Base-by-base conservation (phyloP, 2,797 vertebrate genomes). In the Acanthurus tractus region DNA sequence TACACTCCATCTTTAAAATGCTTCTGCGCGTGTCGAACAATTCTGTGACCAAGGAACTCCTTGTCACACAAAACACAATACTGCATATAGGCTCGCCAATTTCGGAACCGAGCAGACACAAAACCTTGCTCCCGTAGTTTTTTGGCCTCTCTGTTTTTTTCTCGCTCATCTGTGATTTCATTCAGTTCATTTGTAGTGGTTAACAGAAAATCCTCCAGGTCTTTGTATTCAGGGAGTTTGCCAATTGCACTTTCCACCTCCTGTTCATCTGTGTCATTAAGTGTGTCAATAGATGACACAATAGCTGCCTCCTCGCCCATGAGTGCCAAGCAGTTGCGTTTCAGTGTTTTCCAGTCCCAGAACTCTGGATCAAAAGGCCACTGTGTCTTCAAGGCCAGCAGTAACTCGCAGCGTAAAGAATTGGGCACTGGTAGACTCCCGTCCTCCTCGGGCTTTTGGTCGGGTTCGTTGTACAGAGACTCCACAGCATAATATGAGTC, bases 361-460 rank as follows among this genome's bases (percentile, higher is more conserved):
- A 99, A 99, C 92, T 99, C 98, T 48, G 98, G 98, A 96, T 99
- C 98, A 94, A 99, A 99, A 95, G 98, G 98, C 98, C 98, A 99
- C 88, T 98, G 97, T 85, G 96, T 98, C 96, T 99, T 99, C 94
- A 99, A 97, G 84, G 98, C 98, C 92, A 99, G 96, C 89, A 99
- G 94, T 86, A 99, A 96, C 91, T 99, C 98, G 88, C 98, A 99
- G 83, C 97, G 98, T 82, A 99, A 92, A 76, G 98, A 99, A 94
- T 99, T 99, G 94, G 97, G 97, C 94, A 99, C 97, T 46, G 97
- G 97, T 93, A 98, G 96, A 94, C 96, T 98, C 81, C 97, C 98
- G 70, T 98, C 98, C 92, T 99, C 98, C 88, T 99, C 98, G 0
- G 97, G 96, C 92, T 99, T 99, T 94, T 99, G 97, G 93, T 99